phyloP scores from a whole-genome alignment of 1,140 invertebrate genomes.

The Sitophilus oryzae region DNA sequence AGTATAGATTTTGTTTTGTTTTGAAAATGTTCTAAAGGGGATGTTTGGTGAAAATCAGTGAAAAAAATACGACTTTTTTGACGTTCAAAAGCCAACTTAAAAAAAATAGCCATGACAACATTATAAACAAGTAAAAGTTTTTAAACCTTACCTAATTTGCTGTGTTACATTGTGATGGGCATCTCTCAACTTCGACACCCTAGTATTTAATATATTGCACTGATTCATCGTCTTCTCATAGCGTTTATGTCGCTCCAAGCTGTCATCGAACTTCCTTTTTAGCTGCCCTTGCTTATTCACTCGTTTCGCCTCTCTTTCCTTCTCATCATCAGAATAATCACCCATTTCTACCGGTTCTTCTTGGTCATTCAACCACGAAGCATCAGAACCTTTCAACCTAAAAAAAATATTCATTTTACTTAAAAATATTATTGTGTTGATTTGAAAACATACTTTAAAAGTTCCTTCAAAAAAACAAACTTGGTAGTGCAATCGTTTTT shows the following conservation, averaged over 20 bases:
- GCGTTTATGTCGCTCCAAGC: slow-evolving; percentile 31
- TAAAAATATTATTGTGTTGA: too few species aligned
- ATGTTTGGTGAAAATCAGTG: too few species aligned
- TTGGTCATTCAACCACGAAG: slow-evolving; percentile 75
- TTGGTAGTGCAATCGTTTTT: slow-evolving; percentile 35
- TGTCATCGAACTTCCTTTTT: slow-evolving; percentile 26
- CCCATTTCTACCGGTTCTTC: slow-evolving; percentile 66
- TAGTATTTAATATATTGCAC: slow-evolving; percentile 32
- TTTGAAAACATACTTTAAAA: slow-evolving; percentile 37
- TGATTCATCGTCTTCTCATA: slow-evolving; percentile 40
- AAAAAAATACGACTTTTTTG: too few species aligned
- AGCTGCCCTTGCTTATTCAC: background rate
- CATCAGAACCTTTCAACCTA: slow-evolving; percentile 49
- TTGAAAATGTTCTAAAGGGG: too few species aligned
- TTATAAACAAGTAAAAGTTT: too few species aligned
- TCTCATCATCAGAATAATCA: slow-evolving; percentile 88
- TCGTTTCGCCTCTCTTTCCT: slow-evolving; percentile 50
- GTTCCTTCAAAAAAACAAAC: slow-evolving; percentile 39
- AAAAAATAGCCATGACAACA: too few species aligned
- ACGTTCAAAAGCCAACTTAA: too few species aligned
- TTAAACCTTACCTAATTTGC: slow-evolving; percentile 15
- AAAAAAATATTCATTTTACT: too few species aligned
- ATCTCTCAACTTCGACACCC: slow-evolving; percentile 23
- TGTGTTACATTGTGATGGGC: slow-evolving; percentile 10
- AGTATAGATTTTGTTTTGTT: too few species aligned